Evolutionary conservation across 2,797 vertebrate species (phyloP).

Genomic region (Peromyscus eremicus): DNA sequence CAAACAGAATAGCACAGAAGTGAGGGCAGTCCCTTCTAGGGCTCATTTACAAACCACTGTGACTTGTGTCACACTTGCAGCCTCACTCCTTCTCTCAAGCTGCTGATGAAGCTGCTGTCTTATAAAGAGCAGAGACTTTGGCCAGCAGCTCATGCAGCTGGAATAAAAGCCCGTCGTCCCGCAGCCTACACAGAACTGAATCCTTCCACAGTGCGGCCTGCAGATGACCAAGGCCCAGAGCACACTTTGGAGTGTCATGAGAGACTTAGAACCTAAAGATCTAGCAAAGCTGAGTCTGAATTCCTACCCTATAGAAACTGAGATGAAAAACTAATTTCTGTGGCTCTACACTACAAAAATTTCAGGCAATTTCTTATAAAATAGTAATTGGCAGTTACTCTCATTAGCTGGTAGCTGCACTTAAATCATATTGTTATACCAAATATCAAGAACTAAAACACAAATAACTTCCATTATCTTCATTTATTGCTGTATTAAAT

Average conservation of each 20-base stretch:
- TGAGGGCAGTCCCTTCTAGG: constrained; percentile 6
- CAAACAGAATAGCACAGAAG: not conserved
- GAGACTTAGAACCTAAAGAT: constrained; percentile 8
- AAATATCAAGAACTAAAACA: constrained; percentile 60
- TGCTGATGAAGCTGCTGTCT: not conserved
- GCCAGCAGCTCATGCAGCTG: not conserved
- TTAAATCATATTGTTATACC: constrained; percentile 16
- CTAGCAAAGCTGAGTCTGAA: constrained; percentile 16
- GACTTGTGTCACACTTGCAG: not conserved
- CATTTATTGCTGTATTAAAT: constrained; percentile 43
- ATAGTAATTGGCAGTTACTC: constrained; percentile 14
- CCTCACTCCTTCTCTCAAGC: not conserved
- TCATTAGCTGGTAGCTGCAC: constrained; percentile 45
- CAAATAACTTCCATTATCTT: constrained; percentile 23
- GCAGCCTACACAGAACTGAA: not conserved
- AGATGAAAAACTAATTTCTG: constrained; percentile 33
- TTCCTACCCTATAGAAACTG: constrained; percentile 22
- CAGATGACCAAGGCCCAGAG: not conserved
- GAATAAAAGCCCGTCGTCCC: not conserved
- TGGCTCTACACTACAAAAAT: constrained; percentile 23
- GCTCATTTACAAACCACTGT: constrained; percentile 5
- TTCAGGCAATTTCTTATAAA: constrained; percentile 36
- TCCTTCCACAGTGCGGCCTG: not conserved
- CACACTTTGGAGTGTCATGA: not conserved
- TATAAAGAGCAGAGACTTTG: constrained; percentile 1